Evolutionary conservation across 1,140 invertebrate species (phyloP).

Genomic region (Bombus waltoni): DNA sequence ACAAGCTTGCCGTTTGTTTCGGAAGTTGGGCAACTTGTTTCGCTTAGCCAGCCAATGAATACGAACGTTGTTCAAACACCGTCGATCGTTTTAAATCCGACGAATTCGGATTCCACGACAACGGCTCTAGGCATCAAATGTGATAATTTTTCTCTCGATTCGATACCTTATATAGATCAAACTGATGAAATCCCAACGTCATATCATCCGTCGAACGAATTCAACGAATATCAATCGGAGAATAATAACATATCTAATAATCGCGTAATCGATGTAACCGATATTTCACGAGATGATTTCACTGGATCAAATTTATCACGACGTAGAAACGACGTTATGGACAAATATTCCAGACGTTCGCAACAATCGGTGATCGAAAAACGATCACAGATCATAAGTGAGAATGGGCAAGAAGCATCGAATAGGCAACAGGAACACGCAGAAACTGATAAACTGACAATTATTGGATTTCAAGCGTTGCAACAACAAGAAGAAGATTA

Average conservation of each 20-base stretch:
- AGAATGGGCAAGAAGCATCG: background rate
- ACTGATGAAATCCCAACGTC: slow-evolving; percentile 46
- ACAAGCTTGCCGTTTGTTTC: background rate
- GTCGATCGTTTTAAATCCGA: background rate
- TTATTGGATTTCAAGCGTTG: background rate
- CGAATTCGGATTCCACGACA: background rate
- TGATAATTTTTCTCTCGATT: slow-evolving; percentile 55
- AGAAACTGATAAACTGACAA: background rate
- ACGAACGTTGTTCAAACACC: background rate
- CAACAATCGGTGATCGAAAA: background rate
- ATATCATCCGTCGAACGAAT: background rate
- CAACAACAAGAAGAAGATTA: background rate
- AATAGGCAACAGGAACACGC: too few species aligned
- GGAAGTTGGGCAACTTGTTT: background rate
- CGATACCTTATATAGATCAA: slow-evolving; percentile 77
- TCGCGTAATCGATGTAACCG: background rate
- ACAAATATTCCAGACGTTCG: too few species aligned
- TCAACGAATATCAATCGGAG: background rate
- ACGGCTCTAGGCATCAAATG: background rate
- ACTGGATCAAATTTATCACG: background rate
- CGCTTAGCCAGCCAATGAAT: background rate
- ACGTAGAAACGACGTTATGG: background rate
- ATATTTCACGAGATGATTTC: background rate
- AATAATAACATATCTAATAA: background rate
- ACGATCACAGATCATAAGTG: background rate